phyloP scores from a whole-genome alignment of 2,888 invertebrate species.

The Lithophane leautieri region DNA sequence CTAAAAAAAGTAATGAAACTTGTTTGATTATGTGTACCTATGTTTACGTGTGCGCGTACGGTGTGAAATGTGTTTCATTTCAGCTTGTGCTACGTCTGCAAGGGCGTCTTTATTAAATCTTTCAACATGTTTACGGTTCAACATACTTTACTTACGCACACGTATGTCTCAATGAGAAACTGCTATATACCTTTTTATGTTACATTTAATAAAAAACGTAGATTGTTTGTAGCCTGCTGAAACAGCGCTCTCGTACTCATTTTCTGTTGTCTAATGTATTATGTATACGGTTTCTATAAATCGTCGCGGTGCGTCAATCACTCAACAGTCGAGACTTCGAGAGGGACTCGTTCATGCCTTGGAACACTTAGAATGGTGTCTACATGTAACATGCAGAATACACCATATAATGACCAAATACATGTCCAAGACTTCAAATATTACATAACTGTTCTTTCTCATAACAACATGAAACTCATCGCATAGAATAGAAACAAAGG shows the following conservation, averaged over 20 bases:
- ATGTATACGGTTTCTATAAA: conserved; percentile 54
- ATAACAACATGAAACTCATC: not conserved
- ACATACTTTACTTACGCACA: conserved; percentile 76
- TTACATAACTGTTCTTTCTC: not conserved
- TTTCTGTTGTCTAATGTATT: conserved; percentile 51
- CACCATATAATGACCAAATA: not conserved
- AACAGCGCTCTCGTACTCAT: conserved; percentile 50
- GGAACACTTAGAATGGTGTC: not conserved
- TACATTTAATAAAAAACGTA: conserved; percentile 16
- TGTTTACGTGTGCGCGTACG: conserved; percentile 72
- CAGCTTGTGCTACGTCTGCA: conserved; percentile 64
- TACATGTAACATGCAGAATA: not conserved
- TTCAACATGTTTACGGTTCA: conserved; percentile 86
- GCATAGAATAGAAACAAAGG: not conserved
- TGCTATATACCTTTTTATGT: conserved; percentile 14
- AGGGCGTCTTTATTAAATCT: conserved; percentile 83
- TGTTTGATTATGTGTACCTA: conserved; percentile 58
- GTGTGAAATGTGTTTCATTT: conserved; percentile 61
- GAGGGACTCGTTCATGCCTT: too few species aligned
- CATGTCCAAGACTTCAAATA: not conserved
- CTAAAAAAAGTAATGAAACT: not conserved
- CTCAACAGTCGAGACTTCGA: too few species aligned
- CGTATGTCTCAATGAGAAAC: conserved; percentile 60
- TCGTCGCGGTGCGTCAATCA: conserved; percentile 11
- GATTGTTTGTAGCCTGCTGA: conserved; percentile 53